These are phyloP conservation scores for Hymenochirus boettgeri DNA, from an alignment of 2,113 vertebrate species.

Conservation along the genomic window DNA sequence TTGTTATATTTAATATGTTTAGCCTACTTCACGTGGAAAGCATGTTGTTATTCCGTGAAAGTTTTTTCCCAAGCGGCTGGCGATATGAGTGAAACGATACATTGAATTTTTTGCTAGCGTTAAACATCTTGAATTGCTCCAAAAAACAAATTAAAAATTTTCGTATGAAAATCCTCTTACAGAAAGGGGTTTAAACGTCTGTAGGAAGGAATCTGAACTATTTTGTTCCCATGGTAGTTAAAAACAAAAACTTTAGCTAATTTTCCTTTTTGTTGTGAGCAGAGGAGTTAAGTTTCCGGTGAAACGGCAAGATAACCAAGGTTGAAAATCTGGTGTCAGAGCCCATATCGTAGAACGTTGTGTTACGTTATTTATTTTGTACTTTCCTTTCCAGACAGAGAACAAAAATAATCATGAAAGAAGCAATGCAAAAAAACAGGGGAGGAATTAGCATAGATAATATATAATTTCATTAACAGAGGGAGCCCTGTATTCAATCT, in stretches of 20 bases:
- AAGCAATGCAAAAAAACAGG: conserved; percentile 20
- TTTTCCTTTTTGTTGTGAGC: background rate
- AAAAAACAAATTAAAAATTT: no score
- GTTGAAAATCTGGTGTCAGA: conserved; percentile 7
- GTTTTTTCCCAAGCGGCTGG: no score
- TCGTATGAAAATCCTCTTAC: no score
- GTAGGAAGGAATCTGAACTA: no score
- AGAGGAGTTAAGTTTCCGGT: conserved; percentile 4
- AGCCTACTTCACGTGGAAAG: no score
- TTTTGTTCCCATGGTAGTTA: background rate
- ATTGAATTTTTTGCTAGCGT: no score
- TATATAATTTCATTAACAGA: conserved; percentile 40
- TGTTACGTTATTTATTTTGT: conserved; percentile 2
- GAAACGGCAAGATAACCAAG: conserved; percentile 1
- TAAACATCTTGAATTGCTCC: no score
- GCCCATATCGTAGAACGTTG: conserved; percentile 15
- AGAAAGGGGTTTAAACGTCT: no score
- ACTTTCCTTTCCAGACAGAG: conserved; percentile 13
- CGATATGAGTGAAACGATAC: no score
- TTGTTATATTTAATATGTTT: no score
- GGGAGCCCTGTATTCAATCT: conserved; percentile 27
- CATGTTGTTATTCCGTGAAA: no score
- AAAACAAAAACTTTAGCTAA: background rate
- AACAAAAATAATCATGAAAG: conserved; percentile 32
- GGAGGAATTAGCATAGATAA: conserved; percentile 38